Base-by-base conservation (phyloP, 2,888 invertebrate genomes). In the Scelioninae gen. 2 region DNA sequence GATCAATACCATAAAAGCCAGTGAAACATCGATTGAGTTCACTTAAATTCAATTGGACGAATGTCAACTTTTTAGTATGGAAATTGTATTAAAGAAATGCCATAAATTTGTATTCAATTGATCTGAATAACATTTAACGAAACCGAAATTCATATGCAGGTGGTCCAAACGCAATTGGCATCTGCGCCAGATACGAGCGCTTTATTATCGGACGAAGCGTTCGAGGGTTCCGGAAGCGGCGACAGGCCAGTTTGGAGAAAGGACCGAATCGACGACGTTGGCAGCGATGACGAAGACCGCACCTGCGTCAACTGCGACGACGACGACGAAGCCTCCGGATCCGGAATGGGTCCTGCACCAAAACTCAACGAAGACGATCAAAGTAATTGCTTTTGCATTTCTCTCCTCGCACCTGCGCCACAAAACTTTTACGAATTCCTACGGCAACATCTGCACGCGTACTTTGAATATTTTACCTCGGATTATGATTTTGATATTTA, bases 221-320 rank as follows among this genome's bases (percentile, higher is more conserved):
- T 83, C 43, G 86, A 85, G 35, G 85, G 85, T 31, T 86, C 86
- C 22, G 86, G 86, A 68, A 86, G 85, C 64, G 86, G 86, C 4
- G 82, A 82, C 61, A 79, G 81, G 31, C 80, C 83, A 13, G 60
- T 61, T 11, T 80, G 79, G 77, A 68, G 65, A 39, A 76, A 78
- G 16, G 73, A 78, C 35, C 73, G 64, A 9, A 75, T 72, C 72
- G 77, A 75, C 18, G 78, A 77, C 13, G 77, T 76, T 22, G 80
- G 79, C 48, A 77, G 76, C 68, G 80, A 81, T 43, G 83, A 81
- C 72, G 77, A 78, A 43, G 77, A 76, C 45, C 79, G 75, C 53
- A 57, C 63, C 64, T 73, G 73, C 48, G 64, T 64, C 28, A 64
- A 58, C 53, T 73, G 73, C 16, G 73, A 73, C 46, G 64, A 68